phyloP scores from a whole-genome alignment of 2,888 invertebrate genomes.

The Cyaniris semiargus region DNA sequence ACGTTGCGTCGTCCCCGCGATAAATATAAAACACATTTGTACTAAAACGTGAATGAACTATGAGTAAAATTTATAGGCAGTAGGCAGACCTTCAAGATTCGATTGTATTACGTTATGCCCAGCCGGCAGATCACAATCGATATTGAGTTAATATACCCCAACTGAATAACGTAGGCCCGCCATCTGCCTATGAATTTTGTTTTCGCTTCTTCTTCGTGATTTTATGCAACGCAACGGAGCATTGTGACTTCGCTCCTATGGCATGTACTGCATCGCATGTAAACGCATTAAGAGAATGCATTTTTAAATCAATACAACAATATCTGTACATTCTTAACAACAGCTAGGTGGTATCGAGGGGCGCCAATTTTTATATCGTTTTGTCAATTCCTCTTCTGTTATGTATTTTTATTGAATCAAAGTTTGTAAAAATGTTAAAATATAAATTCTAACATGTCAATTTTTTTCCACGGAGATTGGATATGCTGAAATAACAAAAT shows the following conservation, averaged over 20 bases:
- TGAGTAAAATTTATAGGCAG: too few species aligned
- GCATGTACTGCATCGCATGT: conserved; percentile 28
- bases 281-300: not conserved
- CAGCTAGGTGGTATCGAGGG: not conserved
- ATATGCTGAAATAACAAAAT: conserved; percentile 24
- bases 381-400: not conserved
- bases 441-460: not conserved
- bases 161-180: too few species aligned
- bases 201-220: not conserved
- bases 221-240: not conserved
- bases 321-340: conserved; percentile 4
- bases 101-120: too few species aligned
- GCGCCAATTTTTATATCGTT: not conserved
- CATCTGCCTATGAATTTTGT: not conserved
- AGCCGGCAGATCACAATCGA: too few species aligned
- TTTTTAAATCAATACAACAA: not conserved
- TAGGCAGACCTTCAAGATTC: too few species aligned
- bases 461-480: not conserved
- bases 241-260: not conserved
- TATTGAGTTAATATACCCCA: too few species aligned
- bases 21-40: too few species aligned
- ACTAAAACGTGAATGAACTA: too few species aligned
- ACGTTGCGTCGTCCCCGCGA: too few species aligned
- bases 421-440: conserved; percentile 35
- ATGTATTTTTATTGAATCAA: not conserved